A percentile compares a stretch with the other conserved stretches of the same genome.
phyloP scores from a whole-genome alignment of 2,888 invertebrate species.

The Euspilapteryx auroguttella region DNA sequence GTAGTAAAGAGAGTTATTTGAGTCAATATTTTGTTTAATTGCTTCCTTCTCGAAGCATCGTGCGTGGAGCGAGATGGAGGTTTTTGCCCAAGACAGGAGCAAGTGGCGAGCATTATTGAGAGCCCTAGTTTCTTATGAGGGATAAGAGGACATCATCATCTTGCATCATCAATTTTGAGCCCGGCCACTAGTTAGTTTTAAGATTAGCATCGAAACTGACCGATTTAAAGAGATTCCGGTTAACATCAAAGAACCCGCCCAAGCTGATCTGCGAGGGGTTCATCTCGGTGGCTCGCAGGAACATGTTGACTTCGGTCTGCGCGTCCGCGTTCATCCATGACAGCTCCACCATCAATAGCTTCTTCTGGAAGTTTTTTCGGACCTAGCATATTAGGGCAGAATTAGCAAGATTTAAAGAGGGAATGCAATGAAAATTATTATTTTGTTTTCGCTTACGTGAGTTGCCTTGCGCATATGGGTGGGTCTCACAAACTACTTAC shows the following conservation, averaged over 20 bases:
- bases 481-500: too few relatives aligned
- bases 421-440: too few relatives aligned
- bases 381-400: too few relatives aligned
- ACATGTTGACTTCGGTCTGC: conserved; percentile 77
- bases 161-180: too few relatives aligned
- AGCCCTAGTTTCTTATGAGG: too few relatives aligned
- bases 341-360: conserved; percentile 69
- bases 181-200: not conserved
- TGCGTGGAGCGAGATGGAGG: too few relatives aligned
- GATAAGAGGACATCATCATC: too few relatives aligned
- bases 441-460: too few relatives aligned
- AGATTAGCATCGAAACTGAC: conserved; percentile 26
- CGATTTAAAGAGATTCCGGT: conserved; percentile 72
- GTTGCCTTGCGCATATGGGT: too few relatives aligned
- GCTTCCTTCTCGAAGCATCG: not conserved
- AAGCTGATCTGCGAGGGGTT: conserved; percentile 74
- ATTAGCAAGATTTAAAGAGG: too few relatives aligned
- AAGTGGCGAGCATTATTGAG: too few relatives aligned
- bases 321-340: conserved; percentile 79
- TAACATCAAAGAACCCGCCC: conserved; percentile 74
- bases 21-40: not conserved
- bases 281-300: conserved; percentile 75
- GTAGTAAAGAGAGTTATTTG: conserved; percentile 15
- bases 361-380: conserved; percentile 73
- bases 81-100: too few relatives aligned